These are phyloP conservation scores for Diplodus sargus DNA, from an alignment of 2,797 vertebrate genomes.

Conservation along the genomic window DNA sequence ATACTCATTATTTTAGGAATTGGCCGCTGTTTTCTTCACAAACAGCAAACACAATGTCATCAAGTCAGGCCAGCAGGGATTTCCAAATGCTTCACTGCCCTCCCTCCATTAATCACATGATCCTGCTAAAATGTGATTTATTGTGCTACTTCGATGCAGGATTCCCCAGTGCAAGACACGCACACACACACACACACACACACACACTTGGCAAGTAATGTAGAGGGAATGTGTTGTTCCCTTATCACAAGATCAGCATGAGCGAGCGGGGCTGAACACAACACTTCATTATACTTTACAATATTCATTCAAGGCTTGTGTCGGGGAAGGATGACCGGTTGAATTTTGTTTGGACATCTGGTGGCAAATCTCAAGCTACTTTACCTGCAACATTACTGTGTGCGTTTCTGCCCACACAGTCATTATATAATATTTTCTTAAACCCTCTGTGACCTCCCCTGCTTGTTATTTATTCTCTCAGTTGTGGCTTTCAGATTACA, in stretches of 20 bases:
- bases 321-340: neutral
- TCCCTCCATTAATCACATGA: conserved; percentile 66
- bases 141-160: conserved; percentile 50
- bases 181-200: conserved; percentile 30
- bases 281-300: conserved; percentile 40
- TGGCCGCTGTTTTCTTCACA: neutral
- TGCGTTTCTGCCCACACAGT: neutral
- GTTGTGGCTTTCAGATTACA: neutral
- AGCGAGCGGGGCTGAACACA: conserved; percentile 53
- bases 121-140: conserved; percentile 64
- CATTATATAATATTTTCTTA: neutral
- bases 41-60: conserved; percentile 37
- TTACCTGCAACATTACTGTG: neutral
- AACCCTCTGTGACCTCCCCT: neutral
- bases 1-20: accelerated
- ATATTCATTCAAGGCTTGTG: conserved; percentile 38
- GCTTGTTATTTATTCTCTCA: neutral
- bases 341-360: neutral
- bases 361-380: neutral
- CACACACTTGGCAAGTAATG: conserved; percentile 47
- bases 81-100: conserved; percentile 34
- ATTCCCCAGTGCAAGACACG: conserved; percentile 47
- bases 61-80: conserved; percentile 28
- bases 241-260: conserved; percentile 69
- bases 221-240: conserved; percentile 67